Percentiles rank a stretch among this genome's conserved stretches.
phyloP scores from a whole-genome alignment of 2,888 invertebrate genomes.

The Andrena haemorrhoa region DNA sequence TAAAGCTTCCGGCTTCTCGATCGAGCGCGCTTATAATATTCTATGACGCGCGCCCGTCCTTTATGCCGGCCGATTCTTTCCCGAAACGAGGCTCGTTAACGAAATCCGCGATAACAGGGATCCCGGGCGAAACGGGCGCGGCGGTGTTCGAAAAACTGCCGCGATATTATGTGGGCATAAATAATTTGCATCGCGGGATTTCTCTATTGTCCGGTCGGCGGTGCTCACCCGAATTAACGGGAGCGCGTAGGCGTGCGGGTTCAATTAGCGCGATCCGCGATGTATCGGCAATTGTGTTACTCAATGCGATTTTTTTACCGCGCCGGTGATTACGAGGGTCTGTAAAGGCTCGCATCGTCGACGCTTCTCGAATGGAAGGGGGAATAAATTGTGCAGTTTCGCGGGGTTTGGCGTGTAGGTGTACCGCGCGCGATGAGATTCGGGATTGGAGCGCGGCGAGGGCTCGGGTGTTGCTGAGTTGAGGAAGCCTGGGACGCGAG shows the following conservation, averaged over 20 bases:
- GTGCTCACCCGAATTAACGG: constrained; percentile 41
- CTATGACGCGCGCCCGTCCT: constrained; percentile 16
- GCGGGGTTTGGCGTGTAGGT: not conserved
- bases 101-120: constrained; percentile 43
- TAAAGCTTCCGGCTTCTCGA: constrained; percentile 30
- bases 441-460: no score
- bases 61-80: constrained; percentile 36
- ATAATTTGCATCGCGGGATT: constrained; percentile 46
- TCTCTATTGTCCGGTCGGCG: constrained; percentile 47
- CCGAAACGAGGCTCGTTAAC: constrained; percentile 54
- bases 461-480: no score
- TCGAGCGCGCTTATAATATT: constrained; percentile 42
- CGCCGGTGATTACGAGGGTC: constrained; percentile 39
- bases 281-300: constrained; percentile 46
- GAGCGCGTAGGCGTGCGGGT: constrained; percentile 8
- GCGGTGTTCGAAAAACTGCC: constrained; percentile 4
- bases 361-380: not conserved
- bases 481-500: no score
- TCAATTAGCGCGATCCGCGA: constrained; percentile 45
- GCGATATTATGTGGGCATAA: constrained; percentile 48
- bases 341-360: not conserved
- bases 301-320: constrained; percentile 46
- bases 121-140: constrained; percentile 5
- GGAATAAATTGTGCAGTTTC: not conserved
- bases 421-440: not conserved